Evolutionary conservation across 2,113 vertebrate genomes (phyloP).

Genomic region (Lanius ludovicianus): DNA sequence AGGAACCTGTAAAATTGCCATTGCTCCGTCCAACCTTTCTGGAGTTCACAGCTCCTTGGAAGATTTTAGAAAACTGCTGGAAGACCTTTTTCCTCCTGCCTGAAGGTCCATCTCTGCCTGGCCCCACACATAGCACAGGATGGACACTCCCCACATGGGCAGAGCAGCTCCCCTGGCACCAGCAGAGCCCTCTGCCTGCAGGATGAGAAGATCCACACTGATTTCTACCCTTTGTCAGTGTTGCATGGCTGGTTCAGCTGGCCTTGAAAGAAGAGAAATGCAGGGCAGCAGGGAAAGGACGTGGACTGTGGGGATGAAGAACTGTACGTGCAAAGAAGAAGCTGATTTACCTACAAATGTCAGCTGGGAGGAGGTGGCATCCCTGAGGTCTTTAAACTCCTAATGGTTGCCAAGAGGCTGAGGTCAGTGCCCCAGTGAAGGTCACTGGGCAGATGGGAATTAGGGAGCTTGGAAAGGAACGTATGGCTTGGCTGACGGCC

Average conservation of each 20-base stretch:
- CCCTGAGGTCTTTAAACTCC: not conserved
- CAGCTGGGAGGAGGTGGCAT: not conserved
- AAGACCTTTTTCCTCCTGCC: not conserved
- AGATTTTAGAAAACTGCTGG: not conserved
- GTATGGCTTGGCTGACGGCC: not conserved
- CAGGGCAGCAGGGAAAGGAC: not conserved
- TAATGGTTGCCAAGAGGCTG: not conserved
- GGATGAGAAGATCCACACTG: not conserved
- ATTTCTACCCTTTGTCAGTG: not conserved
- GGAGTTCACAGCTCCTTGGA: not conserved
- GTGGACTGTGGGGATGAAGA: not conserved
- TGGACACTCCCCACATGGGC: rapidly evolving
- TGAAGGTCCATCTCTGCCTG: not conserved
- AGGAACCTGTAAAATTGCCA: not conserved
- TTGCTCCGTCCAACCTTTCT: not conserved
- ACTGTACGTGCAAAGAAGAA: not conserved
- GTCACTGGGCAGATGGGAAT: not conserved
- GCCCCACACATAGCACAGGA: rapidly evolving
- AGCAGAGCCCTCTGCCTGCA: not conserved
- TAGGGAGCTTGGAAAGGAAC: not conserved
- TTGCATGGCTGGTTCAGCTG: not conserved
- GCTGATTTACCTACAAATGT: not conserved
- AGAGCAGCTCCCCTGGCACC: not conserved
- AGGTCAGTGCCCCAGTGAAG: not conserved
- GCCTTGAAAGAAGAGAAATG: not conserved